Conservation (phyloP, 2,888 invertebrate genomes). For the Limnephilus auricula region DNA sequence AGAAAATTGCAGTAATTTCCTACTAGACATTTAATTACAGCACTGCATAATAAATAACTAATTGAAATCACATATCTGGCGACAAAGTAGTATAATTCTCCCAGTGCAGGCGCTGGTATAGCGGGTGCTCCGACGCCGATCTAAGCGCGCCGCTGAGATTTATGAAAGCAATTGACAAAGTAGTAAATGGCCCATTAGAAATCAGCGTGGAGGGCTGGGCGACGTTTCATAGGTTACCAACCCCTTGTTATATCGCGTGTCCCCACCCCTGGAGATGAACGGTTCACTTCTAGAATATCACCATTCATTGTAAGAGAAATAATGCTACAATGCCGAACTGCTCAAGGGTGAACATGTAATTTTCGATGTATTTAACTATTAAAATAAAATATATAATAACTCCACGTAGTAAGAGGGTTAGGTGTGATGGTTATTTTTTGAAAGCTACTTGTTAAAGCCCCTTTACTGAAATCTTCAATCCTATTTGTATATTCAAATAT, state of each 20-base stretch:
- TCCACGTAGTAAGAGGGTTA: no score
- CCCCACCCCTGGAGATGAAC: constrained; percentile 24
- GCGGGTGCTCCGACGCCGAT: constrained; percentile 53
- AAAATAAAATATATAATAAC: no score
- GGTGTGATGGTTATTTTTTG: no score
- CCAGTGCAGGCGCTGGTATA: constrained; percentile 43
- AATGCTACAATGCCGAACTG: neutral
- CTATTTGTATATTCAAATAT: no score
- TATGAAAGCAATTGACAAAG: constrained; percentile 79
- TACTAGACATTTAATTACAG: neutral
- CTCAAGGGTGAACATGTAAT: neutral
- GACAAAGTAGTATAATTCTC: constrained; percentile 4
- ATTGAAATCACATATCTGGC: constrained; percentile 13
- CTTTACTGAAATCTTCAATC: no score
- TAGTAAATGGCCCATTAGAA: constrained; percentile 79
- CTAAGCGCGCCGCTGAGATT: constrained; percentile 71
- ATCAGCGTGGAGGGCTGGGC: constrained; percentile 71
- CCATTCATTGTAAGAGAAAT: neutral
- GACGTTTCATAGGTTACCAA: constrained; percentile 24
- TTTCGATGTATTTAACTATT: neutral
- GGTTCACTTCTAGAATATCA: neutral
- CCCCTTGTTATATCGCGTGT: constrained; percentile 51
- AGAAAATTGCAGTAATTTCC: neutral
- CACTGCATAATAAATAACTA: constrained; percentile 14
- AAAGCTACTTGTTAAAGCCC: no score